phyloP scores from a whole-genome alignment of 2,113 vertebrate species.

The Ardeotis arabs region DNA sequence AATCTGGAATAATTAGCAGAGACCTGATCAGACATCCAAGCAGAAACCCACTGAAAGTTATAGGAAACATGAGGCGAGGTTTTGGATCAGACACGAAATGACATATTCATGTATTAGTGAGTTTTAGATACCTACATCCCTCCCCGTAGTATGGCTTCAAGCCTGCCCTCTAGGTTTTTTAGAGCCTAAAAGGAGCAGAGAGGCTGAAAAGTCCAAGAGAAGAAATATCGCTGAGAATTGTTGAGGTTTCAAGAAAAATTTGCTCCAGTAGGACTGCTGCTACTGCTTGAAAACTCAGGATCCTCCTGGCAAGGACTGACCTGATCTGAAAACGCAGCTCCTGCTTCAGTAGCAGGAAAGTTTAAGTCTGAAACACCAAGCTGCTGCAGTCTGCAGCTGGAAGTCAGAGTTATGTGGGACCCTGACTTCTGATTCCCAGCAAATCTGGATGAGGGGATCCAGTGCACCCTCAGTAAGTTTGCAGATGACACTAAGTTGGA shows the following conservation, averaged over 20 bases:
- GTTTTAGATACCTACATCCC: not conserved
- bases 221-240: not conserved
- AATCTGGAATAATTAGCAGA: not conserved
- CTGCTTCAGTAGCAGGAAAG: not conserved
- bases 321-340: not conserved
- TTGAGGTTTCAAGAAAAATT: not conserved
- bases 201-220: not conserved
- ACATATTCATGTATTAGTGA: not conserved
- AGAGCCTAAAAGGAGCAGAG: not conserved
- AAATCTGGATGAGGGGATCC: not conserved
- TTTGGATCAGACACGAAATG: not conserved
- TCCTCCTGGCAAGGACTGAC: not conserved
- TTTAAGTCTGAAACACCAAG: not conserved
- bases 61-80: accelerated
- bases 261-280: not conserved
- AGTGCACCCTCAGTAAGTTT: no score
- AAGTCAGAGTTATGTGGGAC: not conserved
- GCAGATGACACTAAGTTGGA: no score
- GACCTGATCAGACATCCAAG: accelerated
- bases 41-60: not conserved
- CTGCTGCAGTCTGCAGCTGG: not conserved
- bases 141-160: not conserved
- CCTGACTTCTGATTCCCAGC: not conserved
- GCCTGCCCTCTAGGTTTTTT: not conserved
- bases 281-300: not conserved